Conservation (phyloP, 1,140 invertebrate species). For the Pseudomyrmex sp. region DNA sequence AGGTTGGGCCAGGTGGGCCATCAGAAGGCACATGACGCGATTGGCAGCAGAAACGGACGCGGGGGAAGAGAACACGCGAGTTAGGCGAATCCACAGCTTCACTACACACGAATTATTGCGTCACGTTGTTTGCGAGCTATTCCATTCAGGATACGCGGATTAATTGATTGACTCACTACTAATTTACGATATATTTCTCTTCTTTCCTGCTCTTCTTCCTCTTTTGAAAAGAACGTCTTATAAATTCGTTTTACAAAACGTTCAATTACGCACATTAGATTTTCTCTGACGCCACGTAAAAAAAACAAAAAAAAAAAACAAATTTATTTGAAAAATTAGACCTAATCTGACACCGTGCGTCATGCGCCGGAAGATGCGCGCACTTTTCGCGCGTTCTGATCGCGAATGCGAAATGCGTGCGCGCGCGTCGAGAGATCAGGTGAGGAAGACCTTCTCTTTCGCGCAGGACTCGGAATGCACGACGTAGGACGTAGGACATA, state of each 20-base stretch:
- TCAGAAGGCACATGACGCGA: constrained; percentile 76
- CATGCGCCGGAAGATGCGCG: constrained; percentile 18
- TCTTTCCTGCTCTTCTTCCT: too few relatives aligned
- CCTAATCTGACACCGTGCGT: background rate
- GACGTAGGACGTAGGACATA: constrained; percentile 53
- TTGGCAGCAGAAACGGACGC: constrained; percentile 71
- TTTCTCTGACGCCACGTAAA: background rate
- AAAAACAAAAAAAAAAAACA: background rate
- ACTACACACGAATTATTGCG: constrained; percentile 49
- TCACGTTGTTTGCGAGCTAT: constrained; percentile 19
- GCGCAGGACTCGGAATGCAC: constrained; percentile 51
- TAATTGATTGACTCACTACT: constrained; percentile 15
- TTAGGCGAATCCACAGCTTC: constrained; percentile 38
- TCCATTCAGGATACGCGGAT: background rate
- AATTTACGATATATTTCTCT: background rate
- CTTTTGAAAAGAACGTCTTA: too few relatives aligned
- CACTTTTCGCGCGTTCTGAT: constrained; percentile 33
- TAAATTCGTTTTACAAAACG: too few relatives aligned
- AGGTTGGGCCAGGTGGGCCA: constrained; percentile 81
- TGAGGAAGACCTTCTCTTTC: constrained; percentile 8
- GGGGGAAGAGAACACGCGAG: constrained; percentile 58
- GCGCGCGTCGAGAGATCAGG: constrained; percentile 40
- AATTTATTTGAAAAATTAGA: background rate
- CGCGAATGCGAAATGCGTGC: constrained; percentile 44
- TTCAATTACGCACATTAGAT: background rate